Percentiles rank a stretch among this genome's conserved stretches.
phyloP scores from a whole-genome alignment of 2,888 invertebrate genomes.

The Ferdinandea cuprea region DNA sequence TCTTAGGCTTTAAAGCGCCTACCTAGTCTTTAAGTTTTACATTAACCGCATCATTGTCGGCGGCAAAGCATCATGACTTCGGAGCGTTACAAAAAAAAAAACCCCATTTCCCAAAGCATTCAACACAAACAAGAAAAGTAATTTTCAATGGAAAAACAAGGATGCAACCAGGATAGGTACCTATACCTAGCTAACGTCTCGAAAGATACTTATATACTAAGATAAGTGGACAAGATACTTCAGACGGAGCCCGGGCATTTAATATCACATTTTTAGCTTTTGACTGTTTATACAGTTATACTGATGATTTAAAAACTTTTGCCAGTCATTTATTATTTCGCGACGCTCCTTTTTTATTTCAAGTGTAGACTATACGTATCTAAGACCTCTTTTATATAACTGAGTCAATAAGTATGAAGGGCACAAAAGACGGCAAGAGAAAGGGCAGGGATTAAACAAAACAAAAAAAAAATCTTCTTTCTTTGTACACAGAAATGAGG shows the following conservation, averaged over 20 bases:
- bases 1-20: no score
- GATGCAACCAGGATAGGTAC: slow-evolving; percentile 38
- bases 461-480: no score
- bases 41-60: background rate
- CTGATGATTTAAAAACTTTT: background rate
- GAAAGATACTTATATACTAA: slow-evolving; percentile 17
- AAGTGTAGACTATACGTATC: background rate
- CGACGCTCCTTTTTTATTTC: background rate
- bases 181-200: background rate
- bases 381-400: slow-evolving; percentile 34
- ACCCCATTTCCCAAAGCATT: slow-evolving; percentile 46
- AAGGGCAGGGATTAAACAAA: slow-evolving; percentile 1
- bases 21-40: background rate
- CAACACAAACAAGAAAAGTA: slow-evolving; percentile 68
- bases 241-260: slow-evolving; percentile 50
- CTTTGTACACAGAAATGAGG: slow-evolving; percentile 21
- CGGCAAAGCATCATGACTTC: background rate
- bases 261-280: slow-evolving; percentile 48
- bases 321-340: slow-evolving; percentile 46
- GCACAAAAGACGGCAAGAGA: background rate
- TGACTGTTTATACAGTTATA: slow-evolving; percentile 37
- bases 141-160: slow-evolving; percentile 62
- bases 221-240: slow-evolving; percentile 35
- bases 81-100: slow-evolving; percentile 28
- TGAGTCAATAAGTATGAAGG: slow-evolving; percentile 40